These are phyloP conservation scores for Semotilus atromaculatus DNA, from an alignment of 2,797 vertebrate genomes.

Conservation along the genomic window DNA sequence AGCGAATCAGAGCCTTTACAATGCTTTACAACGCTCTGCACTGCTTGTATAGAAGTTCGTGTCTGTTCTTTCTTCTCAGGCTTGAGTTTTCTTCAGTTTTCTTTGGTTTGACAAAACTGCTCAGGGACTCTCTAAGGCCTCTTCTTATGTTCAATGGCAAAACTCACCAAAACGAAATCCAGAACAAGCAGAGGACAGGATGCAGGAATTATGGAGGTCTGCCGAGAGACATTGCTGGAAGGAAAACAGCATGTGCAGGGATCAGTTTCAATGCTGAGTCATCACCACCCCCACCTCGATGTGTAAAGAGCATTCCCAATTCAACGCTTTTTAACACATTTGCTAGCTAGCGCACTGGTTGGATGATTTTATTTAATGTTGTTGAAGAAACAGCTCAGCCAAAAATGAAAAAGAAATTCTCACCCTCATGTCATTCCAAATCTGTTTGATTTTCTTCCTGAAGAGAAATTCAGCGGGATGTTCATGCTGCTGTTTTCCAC, in stretches of 20 bases:
- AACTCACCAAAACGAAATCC: slow-evolving; percentile 47
- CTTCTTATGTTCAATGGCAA: slow-evolving; percentile 29
- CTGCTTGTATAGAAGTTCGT: slow-evolving; percentile 34
- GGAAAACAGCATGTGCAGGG: slow-evolving; percentile 25
- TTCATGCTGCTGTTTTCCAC: slow-evolving; percentile 3
- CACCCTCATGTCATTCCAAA: neutral
- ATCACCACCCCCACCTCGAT: slow-evolving; percentile 10
- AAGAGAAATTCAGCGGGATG: neutral
- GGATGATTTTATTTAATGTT: neutral
- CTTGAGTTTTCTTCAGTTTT: slow-evolving; percentile 42
- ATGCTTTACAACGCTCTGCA: slow-evolving; percentile 38
- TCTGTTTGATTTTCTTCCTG: neutral
- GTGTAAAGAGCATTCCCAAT: neutral
- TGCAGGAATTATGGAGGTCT: slow-evolving; percentile 24
- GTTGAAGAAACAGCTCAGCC: neutral
- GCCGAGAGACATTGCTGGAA: slow-evolving; percentile 22
- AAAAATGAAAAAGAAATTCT: neutral
- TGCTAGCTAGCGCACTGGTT: slow-evolving; percentile 1
- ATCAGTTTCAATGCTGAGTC: slow-evolving; percentile 25
- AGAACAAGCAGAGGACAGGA: slow-evolving; percentile 39
- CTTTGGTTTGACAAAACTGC: slow-evolving; percentile 40
- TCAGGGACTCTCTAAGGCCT: slow-evolving; percentile 47
- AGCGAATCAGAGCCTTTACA: slow-evolving; percentile 48
- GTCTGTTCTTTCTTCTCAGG: slow-evolving; percentile 55
- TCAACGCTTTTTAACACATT: neutral